Conservation (phyloP, 2,888 invertebrate genomes). For the Bruchidius siliquastri region DNA sequence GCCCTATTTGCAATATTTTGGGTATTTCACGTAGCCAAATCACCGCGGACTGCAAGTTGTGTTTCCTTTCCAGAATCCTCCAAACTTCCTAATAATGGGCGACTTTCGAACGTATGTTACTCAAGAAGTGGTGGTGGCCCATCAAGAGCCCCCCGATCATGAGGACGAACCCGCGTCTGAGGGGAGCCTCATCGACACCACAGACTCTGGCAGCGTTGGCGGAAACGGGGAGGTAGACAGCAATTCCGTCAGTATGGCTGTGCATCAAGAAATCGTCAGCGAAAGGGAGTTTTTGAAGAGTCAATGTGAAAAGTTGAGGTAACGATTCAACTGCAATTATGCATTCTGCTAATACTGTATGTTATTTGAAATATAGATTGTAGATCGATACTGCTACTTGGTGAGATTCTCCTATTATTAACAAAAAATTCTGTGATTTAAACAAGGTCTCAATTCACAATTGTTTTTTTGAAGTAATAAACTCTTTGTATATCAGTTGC, state of each 20-base stretch:
- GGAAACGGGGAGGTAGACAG: constrained; percentile 21
- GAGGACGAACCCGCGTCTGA: constrained; percentile 55
- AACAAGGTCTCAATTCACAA: too few species aligned
- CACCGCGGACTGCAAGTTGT: not conserved
- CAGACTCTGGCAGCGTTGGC: constrained; percentile 53
- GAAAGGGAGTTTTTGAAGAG: constrained; percentile 73
- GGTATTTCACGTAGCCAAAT: too few species aligned
- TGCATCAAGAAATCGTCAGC: constrained; percentile 46
- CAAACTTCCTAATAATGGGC: constrained; percentile 89
- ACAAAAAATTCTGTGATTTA: too few species aligned
- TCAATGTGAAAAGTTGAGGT: constrained; percentile 68
- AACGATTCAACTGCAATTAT: constrained; percentile 16
- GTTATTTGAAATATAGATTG: too few species aligned
- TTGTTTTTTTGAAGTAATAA: not conserved
- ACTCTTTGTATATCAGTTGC: not conserved
- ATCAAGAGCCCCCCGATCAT: constrained; percentile 65
- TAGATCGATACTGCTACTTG: too few species aligned
- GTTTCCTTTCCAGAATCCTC: constrained; percentile 62
- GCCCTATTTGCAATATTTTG: too few species aligned
- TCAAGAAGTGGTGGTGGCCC: constrained; percentile 78
- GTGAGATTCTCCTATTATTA: too few species aligned
- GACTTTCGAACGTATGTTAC: constrained; percentile 92
- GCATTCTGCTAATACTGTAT: too few species aligned
- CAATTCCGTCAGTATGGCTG: constrained; percentile 37
- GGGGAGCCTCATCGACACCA: constrained; percentile 65